Evolutionary conservation across 2,113 vertebrate genomes (phyloP), one percentile per base, ranked within the genome.

Genomic region (Cranoglanis bouderius): DNA sequence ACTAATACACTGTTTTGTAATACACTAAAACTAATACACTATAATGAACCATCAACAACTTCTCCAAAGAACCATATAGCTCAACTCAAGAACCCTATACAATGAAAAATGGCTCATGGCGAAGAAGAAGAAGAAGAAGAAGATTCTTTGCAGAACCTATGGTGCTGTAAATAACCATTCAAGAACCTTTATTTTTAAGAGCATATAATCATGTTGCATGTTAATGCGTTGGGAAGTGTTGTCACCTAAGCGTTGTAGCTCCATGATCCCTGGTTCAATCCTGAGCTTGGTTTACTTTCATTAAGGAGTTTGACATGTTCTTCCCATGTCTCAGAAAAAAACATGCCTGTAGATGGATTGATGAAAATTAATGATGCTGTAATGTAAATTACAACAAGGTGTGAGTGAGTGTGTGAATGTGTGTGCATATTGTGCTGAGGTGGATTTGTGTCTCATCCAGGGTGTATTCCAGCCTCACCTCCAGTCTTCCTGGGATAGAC

Each of bases 371-470:
- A 16, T 80, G 77, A 80, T 14, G 14, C 12, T 53, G 51, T 49
- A 9, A 16, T 81, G 77, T 8, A 84, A 61, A 84, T 43, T 43
- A n/a, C 35, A 46, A 13, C 55, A 84, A 43, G 24, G 55, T 40
- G 57, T 63, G 51, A 26, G 21, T 5, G 32, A 32, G 14, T 82
- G 13, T 53, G 49, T 82, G 51, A 19, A 35, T 35, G 51, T 83
- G 46, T 61, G 55, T 14, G 35, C 2, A 18, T 70, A n/a, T 19
- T 16, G 51, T 0, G 13, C 51, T 51, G 12, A 51, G 12, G n/a
- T 67, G 63, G 72, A 72, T 75, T 3, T 43, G n/a, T 59, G 55
- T 77, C 24, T 78, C 72, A 74, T 74, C 70, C 70, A 75, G 38
- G 9, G 72, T 75, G 72, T 13, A 49, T 29, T 53, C 13, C 13